Base-by-base conservation (phyloP, 2,888 invertebrate genomes). In the Antheraea assamensis region DNA sequence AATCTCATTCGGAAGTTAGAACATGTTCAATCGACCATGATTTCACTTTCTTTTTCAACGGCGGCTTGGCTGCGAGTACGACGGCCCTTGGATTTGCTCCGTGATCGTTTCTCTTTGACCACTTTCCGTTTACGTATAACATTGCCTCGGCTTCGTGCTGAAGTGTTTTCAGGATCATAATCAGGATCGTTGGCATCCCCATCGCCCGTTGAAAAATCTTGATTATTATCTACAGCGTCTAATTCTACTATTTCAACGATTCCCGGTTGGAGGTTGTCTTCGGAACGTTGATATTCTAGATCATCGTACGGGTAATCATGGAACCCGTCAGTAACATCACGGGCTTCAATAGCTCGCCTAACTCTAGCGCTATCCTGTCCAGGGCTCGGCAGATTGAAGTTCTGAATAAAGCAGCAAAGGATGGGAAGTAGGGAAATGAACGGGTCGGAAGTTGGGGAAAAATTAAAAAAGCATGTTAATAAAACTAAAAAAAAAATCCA, bases 381-480 rank as follows among this genome's bases (percentile, higher is more conserved):
- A 73, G 90, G 87, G 80, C 80, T 89, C 88, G 94, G 94, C 85
- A 94, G 83, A 89, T 94, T 94, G 87, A 94, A 90, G 87, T 94
- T 94, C 94, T 94, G 90, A 88, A 85, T 88, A 87, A 89, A 89
- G 88, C 91, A 87, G 87, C 88, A 83, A 87, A 77, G 88, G 89
- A 88, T 85, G 83, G 90, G 90, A 86, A 81, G 77, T 83, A 88
- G 86, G 90, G 91, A 86, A 85, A 87, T 90, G 92, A 89, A 86
- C 75, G 88, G 92, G 87, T 83, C 83, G 91, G 78, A 88, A 81
- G 83, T 81, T 84, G 88, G 92, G n/a, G 88, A 89, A 85, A 93
- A 93, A 92, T 93, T 92, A 95, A 95, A 94, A 94, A 95, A 95
- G 94, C 94, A 92, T 93, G 95, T 95, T 95, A 95, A 95, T 94